phyloP scores from a whole-genome alignment of 1,140 invertebrate genomes.

The Aphidius gifuensis region DNA sequence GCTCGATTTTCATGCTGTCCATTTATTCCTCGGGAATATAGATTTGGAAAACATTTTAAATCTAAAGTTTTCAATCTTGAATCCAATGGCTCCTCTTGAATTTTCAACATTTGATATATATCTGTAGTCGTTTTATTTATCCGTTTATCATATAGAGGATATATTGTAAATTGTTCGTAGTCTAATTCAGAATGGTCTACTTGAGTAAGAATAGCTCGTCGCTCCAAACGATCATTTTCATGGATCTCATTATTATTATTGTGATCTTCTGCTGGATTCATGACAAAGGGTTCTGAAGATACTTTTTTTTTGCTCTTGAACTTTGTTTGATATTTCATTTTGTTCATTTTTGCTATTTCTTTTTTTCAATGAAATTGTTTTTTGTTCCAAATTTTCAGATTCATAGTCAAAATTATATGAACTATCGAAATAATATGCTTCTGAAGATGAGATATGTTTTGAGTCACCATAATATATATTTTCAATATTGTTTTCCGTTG shows the following conservation, averaged over 20 bases:
- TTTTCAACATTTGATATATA: constrained; percentile 39
- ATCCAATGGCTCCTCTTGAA: constrained; percentile 32
- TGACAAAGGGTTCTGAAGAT: too few species aligned
- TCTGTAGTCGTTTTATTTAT: constrained; percentile 30
- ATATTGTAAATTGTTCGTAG: constrained; percentile 39
- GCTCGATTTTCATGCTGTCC: constrained; percentile 17
- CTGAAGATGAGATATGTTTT: not conserved
- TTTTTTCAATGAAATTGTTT: too few species aligned
- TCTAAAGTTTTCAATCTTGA: constrained; percentile 30
- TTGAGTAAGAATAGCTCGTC: too few species aligned
- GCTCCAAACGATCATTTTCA: too few species aligned
- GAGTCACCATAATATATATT: not conserved
- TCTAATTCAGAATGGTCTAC: constrained; percentile 18
- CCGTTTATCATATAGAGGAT: constrained; percentile 36
- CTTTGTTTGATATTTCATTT: too few species aligned
- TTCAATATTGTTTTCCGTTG: not conserved
- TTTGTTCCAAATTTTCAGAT: constrained; percentile 67
- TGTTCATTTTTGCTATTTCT: too few species aligned
- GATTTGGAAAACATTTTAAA: constrained; percentile 39
- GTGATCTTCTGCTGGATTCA: too few species aligned
- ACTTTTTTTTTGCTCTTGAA: too few species aligned
- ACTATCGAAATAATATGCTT: not conserved
- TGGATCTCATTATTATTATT: too few species aligned
- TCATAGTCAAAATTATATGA: constrained; percentile 1
- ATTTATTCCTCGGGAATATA: constrained; percentile 34